phyloP scores from a whole-genome alignment of 2,888 invertebrate species.

The Amphipoea oculea region DNA sequence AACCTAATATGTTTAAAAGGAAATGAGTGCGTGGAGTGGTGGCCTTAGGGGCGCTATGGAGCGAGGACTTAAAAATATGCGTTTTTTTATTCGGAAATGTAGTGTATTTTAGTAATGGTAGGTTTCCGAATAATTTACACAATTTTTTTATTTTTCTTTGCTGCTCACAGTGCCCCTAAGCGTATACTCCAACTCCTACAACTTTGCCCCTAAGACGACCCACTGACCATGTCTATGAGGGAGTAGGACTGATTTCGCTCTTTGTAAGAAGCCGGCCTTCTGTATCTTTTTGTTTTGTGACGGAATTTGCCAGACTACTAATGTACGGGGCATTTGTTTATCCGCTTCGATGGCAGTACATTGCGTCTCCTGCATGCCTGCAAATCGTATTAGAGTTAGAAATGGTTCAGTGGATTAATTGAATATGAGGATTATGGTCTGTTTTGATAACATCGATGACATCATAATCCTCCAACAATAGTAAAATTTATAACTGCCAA shows the following conservation, averaged over 20 bases:
- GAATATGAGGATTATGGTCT: conserved; percentile 59
- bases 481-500: neutral
- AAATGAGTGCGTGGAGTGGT: neutral
- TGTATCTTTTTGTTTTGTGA: neutral
- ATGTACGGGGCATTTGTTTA: conserved; percentile 74
- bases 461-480: neutral
- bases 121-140: too few species aligned
- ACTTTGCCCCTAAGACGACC: too few species aligned
- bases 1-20: neutral
- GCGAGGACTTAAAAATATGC: neutral
- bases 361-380: conserved; percentile 73
- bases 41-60: neutral
- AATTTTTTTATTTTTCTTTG: too few species aligned
- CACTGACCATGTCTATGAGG: neutral
- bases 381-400: conserved; percentile 75
- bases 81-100: too few species aligned
- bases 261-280: neutral
- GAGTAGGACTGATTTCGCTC: neutral
- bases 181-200: too few species aligned
- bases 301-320: conserved; percentile 69
- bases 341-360: conserved; percentile 76
- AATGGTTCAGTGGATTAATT: conserved; percentile 75
- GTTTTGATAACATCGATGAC: conserved; percentile 16
- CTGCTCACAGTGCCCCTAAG: too few species aligned
- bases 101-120: too few species aligned